These are phyloP conservation scores for Fragariocoptes setiger DNA, from an alignment of 1,140 invertebrate genomes.

Conservation along the genomic window DNA sequence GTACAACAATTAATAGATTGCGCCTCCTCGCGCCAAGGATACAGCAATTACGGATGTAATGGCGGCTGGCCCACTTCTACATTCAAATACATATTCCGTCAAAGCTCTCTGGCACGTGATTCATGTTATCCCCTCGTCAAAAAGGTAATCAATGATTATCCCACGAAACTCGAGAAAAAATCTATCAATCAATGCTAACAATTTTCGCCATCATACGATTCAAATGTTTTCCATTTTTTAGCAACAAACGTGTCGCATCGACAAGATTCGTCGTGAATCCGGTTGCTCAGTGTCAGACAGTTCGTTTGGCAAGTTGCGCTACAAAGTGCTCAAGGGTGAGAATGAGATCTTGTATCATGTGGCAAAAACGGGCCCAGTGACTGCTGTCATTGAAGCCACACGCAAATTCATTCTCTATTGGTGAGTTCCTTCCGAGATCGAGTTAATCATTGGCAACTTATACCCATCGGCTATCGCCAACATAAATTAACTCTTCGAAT, in stretches of 20 bases:
- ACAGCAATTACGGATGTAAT: background rate
- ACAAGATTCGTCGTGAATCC: background rate
- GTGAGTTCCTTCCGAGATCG: no score
- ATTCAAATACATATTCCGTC: background rate
- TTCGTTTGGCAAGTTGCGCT: background rate
- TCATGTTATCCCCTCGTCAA: background rate
- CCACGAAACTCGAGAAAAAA: no score
- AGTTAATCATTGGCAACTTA: no score
- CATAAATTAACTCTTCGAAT: no score
- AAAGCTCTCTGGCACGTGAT: background rate
- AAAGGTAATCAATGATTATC: no score
- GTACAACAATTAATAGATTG: background rate
- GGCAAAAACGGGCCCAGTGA: background rate
- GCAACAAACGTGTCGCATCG: background rate
- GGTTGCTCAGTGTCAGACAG: background rate
- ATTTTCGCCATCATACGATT: no score
- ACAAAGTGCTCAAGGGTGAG: background rate
- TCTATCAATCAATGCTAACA: no score
- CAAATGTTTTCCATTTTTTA: no score
- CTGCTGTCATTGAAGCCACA: background rate
- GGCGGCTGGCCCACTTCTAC: background rate
- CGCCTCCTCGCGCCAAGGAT: background rate
- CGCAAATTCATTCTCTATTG: background rate
- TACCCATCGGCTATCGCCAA: no score
- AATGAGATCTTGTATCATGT: background rate